A percentile compares a stretch with the other conserved stretches of the same genome.
phyloP scores from a whole-genome alignment of 2,113 vertebrate species.

The Amphiprion ocellaris region DNA sequence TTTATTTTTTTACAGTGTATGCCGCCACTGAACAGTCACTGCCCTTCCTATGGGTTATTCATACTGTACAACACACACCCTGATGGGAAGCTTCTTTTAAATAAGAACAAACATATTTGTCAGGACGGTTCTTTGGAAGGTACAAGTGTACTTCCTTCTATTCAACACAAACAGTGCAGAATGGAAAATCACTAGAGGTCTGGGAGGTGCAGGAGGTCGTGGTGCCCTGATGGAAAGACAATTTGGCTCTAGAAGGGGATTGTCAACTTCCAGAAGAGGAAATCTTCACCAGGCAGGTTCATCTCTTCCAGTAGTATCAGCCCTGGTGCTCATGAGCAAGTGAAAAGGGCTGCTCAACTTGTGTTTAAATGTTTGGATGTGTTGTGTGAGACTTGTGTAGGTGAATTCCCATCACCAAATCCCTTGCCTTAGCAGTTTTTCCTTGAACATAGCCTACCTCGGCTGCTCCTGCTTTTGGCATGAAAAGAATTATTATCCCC shows the following conservation, averaged over 20 bases:
- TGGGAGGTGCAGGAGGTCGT: neutral
- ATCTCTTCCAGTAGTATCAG: neutral
- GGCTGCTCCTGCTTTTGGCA: conserved; percentile 48
- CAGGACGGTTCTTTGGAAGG: conserved; percentile 29
- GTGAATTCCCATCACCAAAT: conserved; percentile 65
- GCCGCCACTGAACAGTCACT: too few species aligned
- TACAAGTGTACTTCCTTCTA: conserved; percentile 30
- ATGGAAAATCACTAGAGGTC: conserved; percentile 35
- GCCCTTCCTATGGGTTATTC: neutral
- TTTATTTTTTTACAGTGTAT: too few species aligned
- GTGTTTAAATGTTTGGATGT: conserved; percentile 2
- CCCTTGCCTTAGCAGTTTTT: conserved; percentile 57
- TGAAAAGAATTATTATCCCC: conserved; percentile 70
- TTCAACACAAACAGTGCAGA: conserved; percentile 2
- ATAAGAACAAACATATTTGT: conserved; percentile 41
- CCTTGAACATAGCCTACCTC: conserved; percentile 50
- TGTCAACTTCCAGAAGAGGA: neutral
- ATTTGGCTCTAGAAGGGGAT: neutral
- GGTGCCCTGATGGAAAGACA: conserved; percentile 20
- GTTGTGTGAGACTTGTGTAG: conserved; percentile 45
- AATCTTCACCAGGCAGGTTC: conserved; percentile 3
- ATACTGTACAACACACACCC: conserved; percentile 6
- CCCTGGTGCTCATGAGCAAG: conserved; percentile 27
- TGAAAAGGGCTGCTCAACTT: neutral
- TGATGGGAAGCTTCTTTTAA: conserved; percentile 12